phyloP scores from a whole-genome alignment of 2,888 invertebrate species.

The Stenodera caucasica region DNA sequence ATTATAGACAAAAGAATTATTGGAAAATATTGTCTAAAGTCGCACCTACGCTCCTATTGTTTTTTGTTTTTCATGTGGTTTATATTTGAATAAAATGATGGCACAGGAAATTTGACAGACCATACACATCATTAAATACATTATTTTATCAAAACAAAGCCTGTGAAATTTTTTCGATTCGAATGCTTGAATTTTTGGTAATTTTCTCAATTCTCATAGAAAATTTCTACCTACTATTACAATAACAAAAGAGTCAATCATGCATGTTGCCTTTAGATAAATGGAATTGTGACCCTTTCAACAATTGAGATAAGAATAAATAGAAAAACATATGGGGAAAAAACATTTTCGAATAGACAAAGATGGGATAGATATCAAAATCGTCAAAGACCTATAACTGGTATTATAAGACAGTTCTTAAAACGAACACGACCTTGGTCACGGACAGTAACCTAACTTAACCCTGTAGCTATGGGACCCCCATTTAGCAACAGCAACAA shows the following conservation, averaged over 20 bases:
- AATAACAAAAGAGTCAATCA: background rate
- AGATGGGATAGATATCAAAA: background rate
- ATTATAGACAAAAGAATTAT: background rate
- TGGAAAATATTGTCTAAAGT: slow-evolving; percentile 3
- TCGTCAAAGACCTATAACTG: slow-evolving; percentile 6
- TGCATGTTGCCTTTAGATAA: background rate
- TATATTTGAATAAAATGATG: slow-evolving; percentile 3
- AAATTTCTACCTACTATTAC: too few relatives aligned
- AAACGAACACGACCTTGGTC: slow-evolving; percentile 36
- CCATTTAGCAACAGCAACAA: slow-evolving; percentile 22
- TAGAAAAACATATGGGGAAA: background rate
- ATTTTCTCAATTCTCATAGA: too few relatives aligned
- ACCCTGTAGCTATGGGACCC: slow-evolving; percentile 34
- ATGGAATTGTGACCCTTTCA: too few relatives aligned
- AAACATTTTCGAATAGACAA: background rate
- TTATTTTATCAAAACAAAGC: slow-evolving; percentile 1
- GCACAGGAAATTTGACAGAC: slow-evolving; percentile 27
- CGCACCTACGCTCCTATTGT: background rate
- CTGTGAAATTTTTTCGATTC: too few relatives aligned
- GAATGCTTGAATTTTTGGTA: too few relatives aligned
- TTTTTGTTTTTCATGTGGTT: background rate
- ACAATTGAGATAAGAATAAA: too few relatives aligned
- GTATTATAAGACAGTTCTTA: slow-evolving; percentile 9
- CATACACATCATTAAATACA: slow-evolving; percentile 15
- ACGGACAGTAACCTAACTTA: slow-evolving; percentile 44